These are phyloP conservation scores for Mohoua ochrocephala DNA, from an alignment of 2,113 vertebrate genomes.

Conservation along the genomic window DNA sequence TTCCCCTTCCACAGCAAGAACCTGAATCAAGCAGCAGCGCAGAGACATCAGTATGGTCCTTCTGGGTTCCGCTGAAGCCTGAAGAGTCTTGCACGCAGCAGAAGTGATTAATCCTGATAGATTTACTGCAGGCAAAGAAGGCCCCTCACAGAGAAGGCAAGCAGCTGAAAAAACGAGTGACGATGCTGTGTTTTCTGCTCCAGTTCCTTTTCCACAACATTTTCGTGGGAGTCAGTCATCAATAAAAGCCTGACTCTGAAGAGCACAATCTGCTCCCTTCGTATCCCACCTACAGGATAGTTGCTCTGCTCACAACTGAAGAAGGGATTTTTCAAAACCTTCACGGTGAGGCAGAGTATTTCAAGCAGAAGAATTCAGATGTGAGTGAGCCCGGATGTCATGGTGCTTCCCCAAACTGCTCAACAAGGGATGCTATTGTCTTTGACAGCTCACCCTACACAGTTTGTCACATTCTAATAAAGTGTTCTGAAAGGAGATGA, in stretches of 20 bases:
- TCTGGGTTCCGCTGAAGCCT: neutral
- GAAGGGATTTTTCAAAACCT: neutral
- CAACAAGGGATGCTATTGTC: neutral
- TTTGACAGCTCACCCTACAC: neutral
- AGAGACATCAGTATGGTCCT: neutral
- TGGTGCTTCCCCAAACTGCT: neutral
- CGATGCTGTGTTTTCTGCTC: neutral
- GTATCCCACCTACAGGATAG: neutral
- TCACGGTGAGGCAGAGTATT: neutral
- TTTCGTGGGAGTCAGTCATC: neutral
- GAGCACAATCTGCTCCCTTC: neutral
- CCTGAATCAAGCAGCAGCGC: neutral
- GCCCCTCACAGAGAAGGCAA: neutral
- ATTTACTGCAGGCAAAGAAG: neutral
- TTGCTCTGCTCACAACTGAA: neutral
- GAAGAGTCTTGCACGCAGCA: neutral
- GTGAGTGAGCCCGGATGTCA: neutral
- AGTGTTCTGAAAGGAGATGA: neutral
- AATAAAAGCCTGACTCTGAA: neutral
- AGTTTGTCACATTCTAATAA: neutral
- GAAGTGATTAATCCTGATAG: neutral
- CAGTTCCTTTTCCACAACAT: neutral
- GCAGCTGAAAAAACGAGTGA: neutral
- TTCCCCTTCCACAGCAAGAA: neutral
- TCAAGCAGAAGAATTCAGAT: neutral